Evolutionary conservation across 2,888 invertebrate genomes (phyloP).

Genomic region (Erebia palarica): DNA sequence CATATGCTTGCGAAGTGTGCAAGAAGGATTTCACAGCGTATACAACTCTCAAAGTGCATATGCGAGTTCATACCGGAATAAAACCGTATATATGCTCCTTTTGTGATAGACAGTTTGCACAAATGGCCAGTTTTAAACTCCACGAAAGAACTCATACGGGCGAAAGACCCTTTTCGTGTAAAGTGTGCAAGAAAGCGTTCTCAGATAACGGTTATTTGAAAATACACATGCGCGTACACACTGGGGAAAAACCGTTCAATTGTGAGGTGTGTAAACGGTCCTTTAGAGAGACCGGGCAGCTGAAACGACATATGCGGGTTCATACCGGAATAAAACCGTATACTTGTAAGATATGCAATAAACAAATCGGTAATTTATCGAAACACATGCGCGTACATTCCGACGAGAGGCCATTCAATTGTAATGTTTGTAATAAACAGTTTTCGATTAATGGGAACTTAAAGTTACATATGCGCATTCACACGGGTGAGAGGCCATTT

Average conservation of each 20-base stretch:
- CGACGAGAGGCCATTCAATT: slow-evolving; percentile 55
- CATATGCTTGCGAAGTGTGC: slow-evolving; percentile 68
- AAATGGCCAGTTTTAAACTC: slow-evolving; percentile 71
- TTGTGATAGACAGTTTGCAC: slow-evolving; percentile 67
- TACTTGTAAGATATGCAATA: slow-evolving; percentile 71
- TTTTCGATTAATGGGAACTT: slow-evolving; percentile 42
- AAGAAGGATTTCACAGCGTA: slow-evolving; percentile 71
- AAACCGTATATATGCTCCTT: slow-evolving; percentile 70
- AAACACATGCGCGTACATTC: slow-evolving; percentile 71
- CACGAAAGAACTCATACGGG: slow-evolving; percentile 72
- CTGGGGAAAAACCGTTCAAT: slow-evolving; percentile 65
- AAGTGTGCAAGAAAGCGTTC: slow-evolving; percentile 69
- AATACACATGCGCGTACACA: slow-evolving; percentile 72
- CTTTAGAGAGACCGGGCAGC: slow-evolving; percentile 67
- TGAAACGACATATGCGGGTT: slow-evolving; percentile 67
- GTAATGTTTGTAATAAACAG: slow-evolving; percentile 45
- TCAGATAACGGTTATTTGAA: slow-evolving; percentile 74
- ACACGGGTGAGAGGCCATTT: slow-evolving; percentile 41
- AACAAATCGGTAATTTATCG: slow-evolving; percentile 69
- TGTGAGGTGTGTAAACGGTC: slow-evolving; percentile 67
- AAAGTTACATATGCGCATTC: slow-evolving; percentile 43
- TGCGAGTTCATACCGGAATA: slow-evolving; percentile 68
- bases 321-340: slow-evolving; percentile 70
- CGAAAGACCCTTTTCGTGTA: slow-evolving; percentile 63
- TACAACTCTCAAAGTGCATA: slow-evolving; percentile 72